phyloP scores from a whole-genome alignment of 2,888 invertebrate genomes.

The Dolichopus griseipennis region DNA sequence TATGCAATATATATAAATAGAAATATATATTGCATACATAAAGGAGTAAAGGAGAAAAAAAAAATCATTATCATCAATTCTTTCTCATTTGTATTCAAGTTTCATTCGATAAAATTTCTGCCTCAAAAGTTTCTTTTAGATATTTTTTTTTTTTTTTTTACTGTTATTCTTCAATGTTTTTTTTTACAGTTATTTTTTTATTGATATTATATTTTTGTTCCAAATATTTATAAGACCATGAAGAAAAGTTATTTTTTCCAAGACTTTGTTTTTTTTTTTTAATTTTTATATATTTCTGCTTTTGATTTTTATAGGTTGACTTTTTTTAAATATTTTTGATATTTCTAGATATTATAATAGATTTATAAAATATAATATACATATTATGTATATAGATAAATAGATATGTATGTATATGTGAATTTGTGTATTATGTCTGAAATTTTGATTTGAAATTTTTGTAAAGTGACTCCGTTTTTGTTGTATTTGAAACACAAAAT shows the following conservation, averaged over 20 bases:
- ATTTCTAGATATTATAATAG: too few relatives aligned
- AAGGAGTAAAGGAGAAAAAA: background rate
- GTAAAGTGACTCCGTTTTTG: background rate
- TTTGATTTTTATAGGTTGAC: too few relatives aligned
- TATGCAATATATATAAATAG: too few relatives aligned
- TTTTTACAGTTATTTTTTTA: background rate
- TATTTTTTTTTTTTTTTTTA: background rate
- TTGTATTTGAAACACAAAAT: too few relatives aligned
- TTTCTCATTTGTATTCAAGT: constrained; percentile 1
- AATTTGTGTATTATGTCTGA: background rate
- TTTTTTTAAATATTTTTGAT: too few relatives aligned
- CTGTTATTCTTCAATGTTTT: background rate
- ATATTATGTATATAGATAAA: too few relatives aligned
- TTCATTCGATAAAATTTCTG: background rate
- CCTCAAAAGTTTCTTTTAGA: background rate
- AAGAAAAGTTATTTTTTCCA: background rate
- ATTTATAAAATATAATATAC: too few relatives aligned
- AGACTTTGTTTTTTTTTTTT: background rate
- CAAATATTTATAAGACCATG: background rate
- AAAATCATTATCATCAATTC: background rate
- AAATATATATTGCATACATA: too few relatives aligned
- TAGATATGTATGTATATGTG: background rate
- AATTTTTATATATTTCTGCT: too few relatives aligned
- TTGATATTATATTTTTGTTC: background rate
- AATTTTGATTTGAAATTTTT: background rate